Conservation (phyloP, 2,888 invertebrate genomes). For the Tenthredo mesomela region DNA sequence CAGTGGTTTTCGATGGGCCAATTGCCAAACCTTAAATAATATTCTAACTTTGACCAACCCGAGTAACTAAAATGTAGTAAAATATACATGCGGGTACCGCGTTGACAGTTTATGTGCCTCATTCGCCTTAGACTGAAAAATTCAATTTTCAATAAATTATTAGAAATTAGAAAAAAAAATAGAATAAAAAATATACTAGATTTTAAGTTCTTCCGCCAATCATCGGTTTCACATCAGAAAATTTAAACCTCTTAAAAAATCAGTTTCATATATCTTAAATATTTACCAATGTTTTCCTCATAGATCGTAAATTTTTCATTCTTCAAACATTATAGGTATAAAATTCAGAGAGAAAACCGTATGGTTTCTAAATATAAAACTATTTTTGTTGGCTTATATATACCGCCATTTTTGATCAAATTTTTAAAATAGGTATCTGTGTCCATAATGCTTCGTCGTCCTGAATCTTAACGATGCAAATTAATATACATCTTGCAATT, state of each 20-base stretch:
- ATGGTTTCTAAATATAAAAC: constrained; percentile 15
- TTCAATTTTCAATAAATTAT: not conserved
- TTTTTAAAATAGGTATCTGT: not conserved
- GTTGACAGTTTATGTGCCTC: not conserved
- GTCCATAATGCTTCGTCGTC: constrained; percentile 5
- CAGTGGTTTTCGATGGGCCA: constrained; percentile 27
- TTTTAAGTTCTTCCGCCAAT: not conserved
- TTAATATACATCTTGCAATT: not conserved
- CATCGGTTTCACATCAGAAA: not conserved
- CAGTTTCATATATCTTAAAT: not conserved
- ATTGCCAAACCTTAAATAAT: constrained; percentile 38
- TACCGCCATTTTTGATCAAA: not conserved
- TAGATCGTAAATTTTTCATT: constrained; percentile 35
- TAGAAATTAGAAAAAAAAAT: not conserved
- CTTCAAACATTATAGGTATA: constrained; percentile 20
- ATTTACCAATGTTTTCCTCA: not conserved
- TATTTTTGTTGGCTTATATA: not conserved
- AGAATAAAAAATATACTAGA: not conserved
- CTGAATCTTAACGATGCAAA: not conserved
- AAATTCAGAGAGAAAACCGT: not conserved
- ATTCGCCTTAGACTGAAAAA: too few species aligned
- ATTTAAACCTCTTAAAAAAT: not conserved
- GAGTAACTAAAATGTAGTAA: not conserved
- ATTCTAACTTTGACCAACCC: constrained; percentile 29
- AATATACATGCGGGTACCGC: not conserved